These are phyloP conservation scores for Metaphire vulgaris DNA, from an alignment of 1,140 invertebrate genomes.

Conservation along the genomic window DNA sequence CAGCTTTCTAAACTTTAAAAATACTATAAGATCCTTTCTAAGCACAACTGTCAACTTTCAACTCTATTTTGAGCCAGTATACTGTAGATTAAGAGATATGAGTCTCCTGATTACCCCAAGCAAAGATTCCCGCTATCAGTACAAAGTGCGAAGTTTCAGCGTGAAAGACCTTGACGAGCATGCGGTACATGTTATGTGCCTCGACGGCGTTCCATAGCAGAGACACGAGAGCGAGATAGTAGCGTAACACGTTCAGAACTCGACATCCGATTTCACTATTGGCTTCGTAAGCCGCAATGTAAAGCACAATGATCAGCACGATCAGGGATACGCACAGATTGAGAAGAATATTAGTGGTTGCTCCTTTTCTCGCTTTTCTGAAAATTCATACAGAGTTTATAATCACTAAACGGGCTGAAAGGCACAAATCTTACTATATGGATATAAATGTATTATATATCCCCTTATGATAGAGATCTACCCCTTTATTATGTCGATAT, in stretches of 20 bases:
- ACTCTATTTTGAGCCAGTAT: no score
- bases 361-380: constrained; percentile 16
- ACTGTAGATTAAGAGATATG: no score
- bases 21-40: no score
- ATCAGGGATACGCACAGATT: constrained; percentile 18
- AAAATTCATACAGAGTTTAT: neutral
- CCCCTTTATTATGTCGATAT: no score
- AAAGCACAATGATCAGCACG: constrained; percentile 6
- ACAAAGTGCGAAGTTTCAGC: neutral
- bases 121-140: neutral
- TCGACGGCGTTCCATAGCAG: constrained; percentile 23
- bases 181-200: constrained; percentile 23
- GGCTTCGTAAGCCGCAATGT: constrained; percentile 13
- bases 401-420: no score
- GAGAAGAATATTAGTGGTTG: constrained; percentile 7
- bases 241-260: constrained; percentile 12
- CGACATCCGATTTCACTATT: constrained; percentile 7
- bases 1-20: no score
- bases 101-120: constrained; percentile 23
- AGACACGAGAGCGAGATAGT: constrained; percentile 18
- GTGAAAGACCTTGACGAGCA: constrained; percentile 25
- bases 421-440: no score
- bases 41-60: no score
- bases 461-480: no score
- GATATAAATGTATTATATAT: no score